Conservation (phyloP, 2,797 vertebrate species). For the Miichthys miiuy region DNA sequence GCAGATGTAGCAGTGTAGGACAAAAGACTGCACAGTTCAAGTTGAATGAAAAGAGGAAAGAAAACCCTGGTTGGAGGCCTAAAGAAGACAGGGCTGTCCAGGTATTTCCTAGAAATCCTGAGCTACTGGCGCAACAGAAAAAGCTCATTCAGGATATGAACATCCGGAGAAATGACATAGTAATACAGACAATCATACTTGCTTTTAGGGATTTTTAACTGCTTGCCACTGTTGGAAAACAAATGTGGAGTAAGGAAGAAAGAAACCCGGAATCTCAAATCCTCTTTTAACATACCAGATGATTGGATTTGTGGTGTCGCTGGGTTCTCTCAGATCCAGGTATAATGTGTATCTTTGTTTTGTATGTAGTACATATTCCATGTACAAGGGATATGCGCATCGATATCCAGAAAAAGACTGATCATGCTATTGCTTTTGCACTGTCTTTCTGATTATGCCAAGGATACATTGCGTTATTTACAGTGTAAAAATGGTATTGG, state of each 20-base stretch:
- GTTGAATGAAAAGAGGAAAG: conserved; percentile 18
- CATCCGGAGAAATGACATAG: conserved; percentile 34
- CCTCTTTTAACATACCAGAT: conserved; percentile 56
- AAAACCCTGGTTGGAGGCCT: conserved; percentile 46
- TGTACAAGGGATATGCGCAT: conserved; percentile 56
- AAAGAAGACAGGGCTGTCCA: conserved; percentile 52
- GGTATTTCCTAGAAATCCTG: conserved; percentile 45
- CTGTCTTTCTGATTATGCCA: conserved; percentile 83
- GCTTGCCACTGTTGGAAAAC: conserved; percentile 37
- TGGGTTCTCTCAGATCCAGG: conserved; percentile 66
- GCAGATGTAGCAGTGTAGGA: conserved; percentile 73
- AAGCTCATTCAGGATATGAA: conserved; percentile 66
- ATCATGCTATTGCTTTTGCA: conserved; percentile 80
- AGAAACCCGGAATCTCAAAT: conserved; percentile 34
- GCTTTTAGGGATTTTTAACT: conserved; percentile 52
- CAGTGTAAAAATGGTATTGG: conserved; percentile 66
- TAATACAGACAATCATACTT: conserved; percentile 69
- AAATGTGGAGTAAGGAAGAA: conserved; percentile 34
- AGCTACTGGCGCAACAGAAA: conserved; percentile 48
- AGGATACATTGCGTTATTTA: conserved; percentile 81
- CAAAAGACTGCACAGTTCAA: conserved; percentile 4
- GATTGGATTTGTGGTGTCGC: conserved; percentile 56
- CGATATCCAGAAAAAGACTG: conserved; percentile 64
- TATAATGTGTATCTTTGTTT: conserved; percentile 67
- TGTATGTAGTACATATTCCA: conserved; percentile 64